Conservation (phyloP, 2,113 vertebrate species). For the Gadus chalcogrammus region DNA sequence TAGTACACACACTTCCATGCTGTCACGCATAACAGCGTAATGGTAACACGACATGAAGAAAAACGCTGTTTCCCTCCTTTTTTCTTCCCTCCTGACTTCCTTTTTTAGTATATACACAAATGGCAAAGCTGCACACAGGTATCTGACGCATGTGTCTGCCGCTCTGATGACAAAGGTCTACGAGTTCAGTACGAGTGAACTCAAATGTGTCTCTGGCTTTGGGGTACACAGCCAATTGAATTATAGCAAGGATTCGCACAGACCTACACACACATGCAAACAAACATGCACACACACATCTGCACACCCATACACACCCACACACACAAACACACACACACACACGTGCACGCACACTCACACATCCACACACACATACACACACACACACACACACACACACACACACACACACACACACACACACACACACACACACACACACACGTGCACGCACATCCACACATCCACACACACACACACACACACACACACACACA, state of each 20-base stretch:
- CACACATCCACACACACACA: too few species aligned
- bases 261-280: background rate
- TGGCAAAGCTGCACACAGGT: conserved; percentile 17
- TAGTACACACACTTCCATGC: too few species aligned
- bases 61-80: too few species aligned
- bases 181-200: conserved; percentile 58
- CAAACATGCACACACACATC: background rate
- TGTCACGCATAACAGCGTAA: too few species aligned
- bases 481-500: conserved; percentile 12
- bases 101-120: background rate
- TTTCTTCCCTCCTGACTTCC: too few species aligned
- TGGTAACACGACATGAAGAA: too few species aligned
- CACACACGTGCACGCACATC: background rate
- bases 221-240: conserved; percentile 66
- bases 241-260: conserved; percentile 51
- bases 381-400: conserved; percentile 5
- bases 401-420: background rate
- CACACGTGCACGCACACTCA: conserved; percentile 5
- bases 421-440: background rate
- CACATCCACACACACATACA: conserved; percentile 1
- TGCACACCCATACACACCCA: background rate
- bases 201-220: conserved; percentile 67
- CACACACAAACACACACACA: background rate
- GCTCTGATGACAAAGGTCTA: conserved; percentile 45
- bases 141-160: conserved; percentile 43